Conservation (phyloP, 92 coral and sea anemone species). For the Zoanthus sociatus region DNA sequence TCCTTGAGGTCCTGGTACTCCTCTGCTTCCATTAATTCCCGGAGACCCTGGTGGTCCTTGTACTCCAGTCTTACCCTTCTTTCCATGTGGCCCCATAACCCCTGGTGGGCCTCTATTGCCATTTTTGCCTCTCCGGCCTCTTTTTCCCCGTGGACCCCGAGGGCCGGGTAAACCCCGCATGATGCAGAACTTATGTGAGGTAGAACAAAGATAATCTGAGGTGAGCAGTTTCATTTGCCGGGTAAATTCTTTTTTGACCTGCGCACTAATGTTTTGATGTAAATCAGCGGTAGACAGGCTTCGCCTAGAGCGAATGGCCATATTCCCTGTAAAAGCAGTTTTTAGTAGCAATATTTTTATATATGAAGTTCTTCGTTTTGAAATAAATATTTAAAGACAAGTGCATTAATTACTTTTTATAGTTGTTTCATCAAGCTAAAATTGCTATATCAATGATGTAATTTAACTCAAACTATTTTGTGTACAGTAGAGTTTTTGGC, state of each 20-base stretch:
- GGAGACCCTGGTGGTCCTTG: constrained; percentile 17
- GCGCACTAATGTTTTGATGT: constrained; percentile 2
- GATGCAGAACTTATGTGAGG: constrained; percentile 22
- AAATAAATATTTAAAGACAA: no score
- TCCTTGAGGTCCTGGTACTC: constrained; percentile 15
- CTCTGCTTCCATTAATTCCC: background rate
- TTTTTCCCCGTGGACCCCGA: constrained; percentile 20
- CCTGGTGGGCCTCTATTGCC: constrained; percentile 23
- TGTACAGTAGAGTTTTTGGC: no score
- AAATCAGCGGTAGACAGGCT: background rate
- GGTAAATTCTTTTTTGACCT: constrained; percentile 14
- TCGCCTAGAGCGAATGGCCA: constrained; percentile 9
- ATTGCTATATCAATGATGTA: no score
- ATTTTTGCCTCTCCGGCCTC: constrained; percentile 4
- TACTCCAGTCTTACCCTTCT: background rate
- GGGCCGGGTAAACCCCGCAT: constrained; percentile 39
- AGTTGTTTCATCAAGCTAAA: no score
- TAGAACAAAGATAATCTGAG: background rate
- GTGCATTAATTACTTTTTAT: no score
- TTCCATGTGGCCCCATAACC: constrained; percentile 10
- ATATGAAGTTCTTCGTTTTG: no score
- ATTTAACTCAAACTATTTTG: no score
- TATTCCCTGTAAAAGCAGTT: background rate
- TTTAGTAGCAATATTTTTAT: no score
- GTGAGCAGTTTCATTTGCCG: constrained; percentile 8